Base-by-base conservation (phyloP, 35 echinoderm and acorn worm genomes). In the Chiridota heheva region DNA sequence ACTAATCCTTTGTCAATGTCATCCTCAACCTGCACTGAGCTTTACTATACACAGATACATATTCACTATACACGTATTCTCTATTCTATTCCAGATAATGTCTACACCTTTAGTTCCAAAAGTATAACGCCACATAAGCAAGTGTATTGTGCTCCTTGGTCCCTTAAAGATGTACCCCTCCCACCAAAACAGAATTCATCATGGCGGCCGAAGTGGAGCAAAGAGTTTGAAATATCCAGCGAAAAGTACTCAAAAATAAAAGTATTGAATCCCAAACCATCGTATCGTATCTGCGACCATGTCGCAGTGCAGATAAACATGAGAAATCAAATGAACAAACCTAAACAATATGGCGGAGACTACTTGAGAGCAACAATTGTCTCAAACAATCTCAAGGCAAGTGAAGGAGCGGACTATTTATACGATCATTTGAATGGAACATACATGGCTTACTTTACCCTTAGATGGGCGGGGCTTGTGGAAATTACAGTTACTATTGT, bases 341-440 rank as follows among this genome's bases (percentile, higher is more conserved):
- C 26, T 17, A 87, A 87, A 41, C 4, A 58, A 18, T 69, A 65
- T 27, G 85, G 85, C 35, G 85, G 85, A 12, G 85, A 87, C 41
- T 87, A 79, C 20, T 87, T 87, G 44, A 24, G 76, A 5, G 75
- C 62, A 8, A 80, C 69, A 31, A 10, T 87, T 5, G 78, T 49
- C 74, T 73, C 82, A 2, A 2, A 59, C 22, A 57, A 64, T 2
- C 47, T 46, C 12, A 31, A 63, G 24, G 68, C 58, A 51, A 49
- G 41, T 6, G 74, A 63, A 51, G 49, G 75, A 36, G 63, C 85
- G 4, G 73, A 51, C 40, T 41, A 69, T 36, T 44, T 87, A 24
- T n/a, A 69, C 2, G 85, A 87, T 58, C 53, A 69, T 55, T 1
- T 44, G 2, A 87, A 87, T 44, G 85, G 85, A 24, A 87, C 73